phyloP scores from a whole-genome alignment of 1,140 invertebrate species.

The Hylaeus volcanicus region DNA sequence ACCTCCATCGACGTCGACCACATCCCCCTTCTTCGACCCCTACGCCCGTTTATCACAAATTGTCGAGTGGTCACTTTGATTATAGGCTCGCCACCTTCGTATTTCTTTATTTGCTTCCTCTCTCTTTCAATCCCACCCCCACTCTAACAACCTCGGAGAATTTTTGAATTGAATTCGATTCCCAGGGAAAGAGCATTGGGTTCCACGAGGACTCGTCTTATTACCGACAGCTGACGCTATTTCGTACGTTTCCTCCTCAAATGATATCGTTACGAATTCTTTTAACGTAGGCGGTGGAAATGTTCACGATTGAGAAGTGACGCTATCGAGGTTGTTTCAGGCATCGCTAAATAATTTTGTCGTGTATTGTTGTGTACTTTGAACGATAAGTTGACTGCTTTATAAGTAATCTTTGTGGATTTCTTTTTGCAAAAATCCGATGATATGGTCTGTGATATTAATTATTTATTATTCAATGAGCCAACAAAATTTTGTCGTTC shows the following conservation, averaged over 20 bases:
- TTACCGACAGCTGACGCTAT: not conserved
- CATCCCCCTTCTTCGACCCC: slow-evolving; percentile 52
- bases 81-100: slow-evolving; percentile 46
- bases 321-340: too few relatives aligned
- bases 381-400: too few relatives aligned
- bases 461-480: too few relatives aligned
- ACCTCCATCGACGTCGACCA: slow-evolving; percentile 63
- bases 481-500: too few relatives aligned
- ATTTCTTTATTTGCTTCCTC: slow-evolving; percentile 62
- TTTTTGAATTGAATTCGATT: slow-evolving; percentile 50
- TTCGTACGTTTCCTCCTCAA: not conserved
- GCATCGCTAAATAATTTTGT: too few relatives aligned
- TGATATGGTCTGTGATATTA: too few relatives aligned
- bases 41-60: slow-evolving; percentile 62
- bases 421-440: too few relatives aligned
- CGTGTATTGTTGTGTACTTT: too few relatives aligned
- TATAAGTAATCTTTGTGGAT: too few relatives aligned
- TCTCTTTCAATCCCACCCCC: slow-evolving; percentile 26
- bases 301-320: too few relatives aligned
- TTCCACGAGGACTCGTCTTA: not conserved
- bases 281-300: not conserved
- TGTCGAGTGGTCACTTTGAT: slow-evolving; percentile 74
- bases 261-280: not conserved
- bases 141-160: not conserved
- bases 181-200: not conserved